Evolutionary conservation across 2,888 invertebrate genomes (phyloP), one percentile per base, ranked within the genome.

Genomic region (Sepiola atlantica): DNA sequence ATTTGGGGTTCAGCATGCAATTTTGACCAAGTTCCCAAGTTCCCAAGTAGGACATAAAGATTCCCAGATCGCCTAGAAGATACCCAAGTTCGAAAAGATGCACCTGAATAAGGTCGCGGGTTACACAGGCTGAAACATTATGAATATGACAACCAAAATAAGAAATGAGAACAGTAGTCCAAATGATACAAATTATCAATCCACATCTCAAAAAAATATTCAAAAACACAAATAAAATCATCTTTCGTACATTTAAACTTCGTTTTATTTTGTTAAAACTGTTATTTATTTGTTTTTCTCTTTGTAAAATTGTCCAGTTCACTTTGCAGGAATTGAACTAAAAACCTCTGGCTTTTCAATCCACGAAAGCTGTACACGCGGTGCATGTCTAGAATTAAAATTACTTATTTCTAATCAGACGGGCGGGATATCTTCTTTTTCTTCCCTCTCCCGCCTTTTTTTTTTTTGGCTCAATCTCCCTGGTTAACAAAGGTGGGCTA

Each of bases 311-410:
- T 77, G n/a, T 61, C 24, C 61, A 77, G n/a, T 77, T 77, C 77
- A 14, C 77, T 77, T n/a, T 77, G n/a, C 77, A n/a, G 12, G 16
- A n/a, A 32, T 77, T 77, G n/a, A 77, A 77, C 77, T n/a, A n/a
- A 77, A 77, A n/a, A 77, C n/a, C n/a, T 77, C n/a, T 77, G 77
- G n/a, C 77, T 77, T 77, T 77, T 77, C 77, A 77, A 77, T 77
- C 77, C 77, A 77, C 16, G 45, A 45, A 45, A 77, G 77, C 16
- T 14, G 8, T 77, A 77, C 32, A 16, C 16, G 14, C 16, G 77
- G n/a, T 77, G 18, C 77, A 10, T 77, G n/a, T n/a, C 14, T n/a
- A 77, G 77, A 77, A 77, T 77, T 77, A n/a, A 77, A 77, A 77
- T 77, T 77, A 77, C 77, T 77, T 77, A n/a, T 77, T 77, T 77